phyloP scores from a whole-genome alignment of 2,113 vertebrate genomes.

The Camarhynchus parvulus region DNA sequence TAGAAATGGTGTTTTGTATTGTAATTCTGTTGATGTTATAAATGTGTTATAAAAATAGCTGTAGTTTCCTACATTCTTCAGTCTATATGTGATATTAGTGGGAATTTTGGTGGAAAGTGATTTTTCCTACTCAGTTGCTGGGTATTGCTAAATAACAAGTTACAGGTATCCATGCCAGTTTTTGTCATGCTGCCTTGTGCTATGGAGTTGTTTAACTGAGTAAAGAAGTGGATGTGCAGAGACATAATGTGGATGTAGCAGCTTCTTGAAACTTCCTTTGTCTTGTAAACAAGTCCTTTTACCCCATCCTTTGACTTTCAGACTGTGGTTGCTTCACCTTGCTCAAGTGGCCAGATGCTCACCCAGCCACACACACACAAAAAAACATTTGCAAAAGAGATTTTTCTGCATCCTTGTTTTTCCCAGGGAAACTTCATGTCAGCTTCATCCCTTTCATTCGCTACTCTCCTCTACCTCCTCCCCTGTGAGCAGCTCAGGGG shows the following conservation, averaged over 20 bases:
- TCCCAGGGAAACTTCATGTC: not conserved
- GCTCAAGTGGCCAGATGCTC: not conserved
- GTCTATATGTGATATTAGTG: not conserved
- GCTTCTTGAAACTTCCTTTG: not conserved
- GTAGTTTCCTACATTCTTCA: not conserved
- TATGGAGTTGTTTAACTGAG: not conserved
- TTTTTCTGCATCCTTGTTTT: not conserved
- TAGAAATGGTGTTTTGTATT: not conserved
- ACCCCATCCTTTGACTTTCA: not conserved
- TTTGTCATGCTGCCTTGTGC: not conserved
- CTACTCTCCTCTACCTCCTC: not conserved
- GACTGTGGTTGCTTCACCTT: not conserved
- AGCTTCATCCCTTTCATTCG: not conserved
- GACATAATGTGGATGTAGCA: not conserved
- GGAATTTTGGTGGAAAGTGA: not conserved
- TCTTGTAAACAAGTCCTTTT: not conserved
- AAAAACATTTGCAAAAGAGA: not conserved
- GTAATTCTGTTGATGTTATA: not conserved
- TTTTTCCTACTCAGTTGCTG: not conserved
- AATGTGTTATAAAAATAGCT: not conserved
- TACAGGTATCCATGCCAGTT: not conserved
- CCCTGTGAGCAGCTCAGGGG: not conserved
- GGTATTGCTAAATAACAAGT: not conserved
- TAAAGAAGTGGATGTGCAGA: not conserved
- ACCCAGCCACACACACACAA: not conserved